phyloP scores from a whole-genome alignment of 2,888 invertebrate species.

The Caenorhabditis zanzibari region DNA sequence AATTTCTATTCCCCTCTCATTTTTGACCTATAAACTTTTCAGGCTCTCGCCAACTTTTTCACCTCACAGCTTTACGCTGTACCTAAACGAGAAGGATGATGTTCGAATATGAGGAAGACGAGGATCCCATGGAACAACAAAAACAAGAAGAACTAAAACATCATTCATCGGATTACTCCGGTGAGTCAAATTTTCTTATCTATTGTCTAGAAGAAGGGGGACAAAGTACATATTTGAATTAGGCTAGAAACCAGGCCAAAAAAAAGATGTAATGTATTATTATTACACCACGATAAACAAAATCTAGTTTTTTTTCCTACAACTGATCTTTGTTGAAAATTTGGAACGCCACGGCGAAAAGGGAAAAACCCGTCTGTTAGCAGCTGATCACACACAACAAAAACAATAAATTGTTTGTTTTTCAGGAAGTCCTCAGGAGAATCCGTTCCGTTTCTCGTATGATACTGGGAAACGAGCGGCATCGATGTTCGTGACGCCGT shows the following conservation, averaged over 20 bases:
- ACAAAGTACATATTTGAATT: constrained; percentile 39
- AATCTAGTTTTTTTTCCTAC: constrained; percentile 37
- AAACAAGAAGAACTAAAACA: constrained; percentile 51
- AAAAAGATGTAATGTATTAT: constrained; percentile 24
- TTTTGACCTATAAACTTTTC: constrained; percentile 31
- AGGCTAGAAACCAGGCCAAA: constrained; percentile 22
- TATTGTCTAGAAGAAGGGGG: constrained; percentile 13
- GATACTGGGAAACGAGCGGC: constrained; percentile 63
- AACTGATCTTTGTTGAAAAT: constrained; percentile 56
- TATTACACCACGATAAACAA: constrained; percentile 16
- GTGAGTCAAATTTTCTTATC: constrained; percentile 48
- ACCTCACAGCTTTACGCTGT: constrained; percentile 62
- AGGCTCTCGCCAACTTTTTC: constrained; percentile 50
- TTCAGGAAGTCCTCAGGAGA: constrained; percentile 67
- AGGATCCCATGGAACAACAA: constrained; percentile 70
- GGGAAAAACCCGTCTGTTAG: constrained; percentile 15
- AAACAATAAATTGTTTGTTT: constrained; percentile 25
- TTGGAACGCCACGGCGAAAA: constrained; percentile 26
- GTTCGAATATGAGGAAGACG: constrained; percentile 75
- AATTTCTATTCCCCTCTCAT: constrained; percentile 6
- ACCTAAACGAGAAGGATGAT: constrained; percentile 72
- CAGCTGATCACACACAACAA: constrained; percentile 34
- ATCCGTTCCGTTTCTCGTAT: constrained; percentile 67
- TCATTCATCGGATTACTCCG: constrained; percentile 62
- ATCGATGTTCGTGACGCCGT: constrained; percentile 67